phyloP scores from a whole-genome alignment of 92 coral and sea anemone species.

The Phenganax marumi region DNA sequence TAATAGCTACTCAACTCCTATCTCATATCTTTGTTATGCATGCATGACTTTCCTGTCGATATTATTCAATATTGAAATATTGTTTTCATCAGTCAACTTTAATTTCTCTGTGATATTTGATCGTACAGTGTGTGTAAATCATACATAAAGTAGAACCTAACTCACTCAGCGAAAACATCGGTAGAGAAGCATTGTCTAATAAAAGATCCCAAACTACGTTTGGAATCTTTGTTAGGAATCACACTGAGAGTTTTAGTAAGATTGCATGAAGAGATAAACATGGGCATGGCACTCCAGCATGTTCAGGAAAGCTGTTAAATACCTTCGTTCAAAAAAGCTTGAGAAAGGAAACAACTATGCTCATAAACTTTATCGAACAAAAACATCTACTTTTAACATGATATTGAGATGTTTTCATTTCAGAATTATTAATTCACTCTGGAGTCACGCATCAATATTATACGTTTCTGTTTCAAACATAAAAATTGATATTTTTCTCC shows the following conservation, averaged over 20 bases:
- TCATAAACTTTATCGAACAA: constrained; percentile 1
- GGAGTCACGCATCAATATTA: too few species aligned
- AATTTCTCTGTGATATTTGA: constrained; percentile 3
- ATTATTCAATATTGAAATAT: constrained; percentile 20
- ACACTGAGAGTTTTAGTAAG: constrained; percentile 3
- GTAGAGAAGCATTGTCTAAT: not conserved
- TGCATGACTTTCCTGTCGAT: constrained; percentile 22
- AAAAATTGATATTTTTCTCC: too few species aligned
- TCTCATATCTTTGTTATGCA: constrained; percentile 13
- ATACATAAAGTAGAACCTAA: not conserved
- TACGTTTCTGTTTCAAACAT: too few species aligned
- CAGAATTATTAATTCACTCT: not conserved
- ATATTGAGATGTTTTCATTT: constrained; percentile 9
- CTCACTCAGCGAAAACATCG: not conserved
- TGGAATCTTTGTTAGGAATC: not conserved
- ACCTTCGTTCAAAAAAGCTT: constrained; percentile 1
- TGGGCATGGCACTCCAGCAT: not conserved
- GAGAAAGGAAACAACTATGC: constrained; percentile 26
- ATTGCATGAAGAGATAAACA: not conserved
- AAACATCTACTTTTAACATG: not conserved
- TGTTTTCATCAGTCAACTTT: not conserved
- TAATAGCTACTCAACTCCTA: constrained; percentile 1
- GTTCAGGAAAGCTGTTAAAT: not conserved
- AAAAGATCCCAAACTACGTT: too few species aligned
- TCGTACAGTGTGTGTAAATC: not conserved